Evolutionary conservation across 1,140 invertebrate genomes (phyloP).

Genomic region (Drosophila tropicalis): DNA sequence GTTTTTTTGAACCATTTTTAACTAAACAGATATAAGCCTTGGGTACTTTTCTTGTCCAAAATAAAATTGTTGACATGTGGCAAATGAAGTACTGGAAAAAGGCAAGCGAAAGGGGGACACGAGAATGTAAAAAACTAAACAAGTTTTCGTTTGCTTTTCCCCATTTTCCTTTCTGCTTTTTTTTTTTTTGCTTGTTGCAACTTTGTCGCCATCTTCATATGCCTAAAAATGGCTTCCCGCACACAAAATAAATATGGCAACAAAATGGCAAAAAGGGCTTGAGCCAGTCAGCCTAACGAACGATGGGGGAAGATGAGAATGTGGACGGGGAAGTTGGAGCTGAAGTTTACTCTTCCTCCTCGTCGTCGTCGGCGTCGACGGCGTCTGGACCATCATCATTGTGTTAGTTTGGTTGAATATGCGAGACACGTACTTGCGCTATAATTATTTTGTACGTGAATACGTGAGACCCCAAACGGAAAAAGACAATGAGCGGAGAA

Average conservation of each 20-base stretch:
- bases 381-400: conserved; percentile 9
- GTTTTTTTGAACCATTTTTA: background rate
- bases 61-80: conserved; percentile 2
- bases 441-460: conserved; percentile 80
- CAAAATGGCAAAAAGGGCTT: conserved; percentile 38
- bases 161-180: background rate
- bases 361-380: background rate
- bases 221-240: conserved; percentile 62
- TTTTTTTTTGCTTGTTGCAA: background rate
- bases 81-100: background rate
- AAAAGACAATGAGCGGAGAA: conserved; percentile 33
- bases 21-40: background rate
- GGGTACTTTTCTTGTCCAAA: background rate
- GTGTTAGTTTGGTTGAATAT: conserved; percentile 44
- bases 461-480: conserved; percentile 40
- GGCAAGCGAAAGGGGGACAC: background rate
- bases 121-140: conserved; percentile 3
- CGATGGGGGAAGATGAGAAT: background rate
- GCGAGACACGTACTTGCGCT: conserved; percentile 75
- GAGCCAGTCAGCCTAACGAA: background rate
- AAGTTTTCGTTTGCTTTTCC: background rate
- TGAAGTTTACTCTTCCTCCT: conserved; percentile 11
- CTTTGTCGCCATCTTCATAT: conserved; percentile 35
- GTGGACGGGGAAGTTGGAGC: conserved; percentile 1
- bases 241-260: conserved; percentile 71